Evolutionary conservation across 2,888 invertebrate species (phyloP).

Genomic region (Erpobdella octoculata): DNA sequence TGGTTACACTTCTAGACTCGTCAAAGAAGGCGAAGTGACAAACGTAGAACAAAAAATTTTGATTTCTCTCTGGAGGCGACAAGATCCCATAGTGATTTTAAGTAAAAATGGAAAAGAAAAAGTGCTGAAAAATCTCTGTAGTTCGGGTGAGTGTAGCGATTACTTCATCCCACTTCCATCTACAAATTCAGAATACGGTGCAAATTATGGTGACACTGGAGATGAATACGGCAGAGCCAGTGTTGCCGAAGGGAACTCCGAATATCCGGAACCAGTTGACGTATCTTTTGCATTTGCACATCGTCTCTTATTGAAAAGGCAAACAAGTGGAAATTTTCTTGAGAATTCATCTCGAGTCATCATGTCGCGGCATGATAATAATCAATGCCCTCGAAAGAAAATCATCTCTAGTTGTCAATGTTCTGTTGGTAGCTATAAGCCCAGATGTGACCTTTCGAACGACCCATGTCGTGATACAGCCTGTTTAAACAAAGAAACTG

Average conservation of each 20-base stretch:
- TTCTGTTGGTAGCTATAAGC: neutral
- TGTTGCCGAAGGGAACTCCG: neutral
- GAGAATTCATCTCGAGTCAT: too few species aligned
- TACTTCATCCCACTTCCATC: neutral
- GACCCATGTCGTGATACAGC: neutral
- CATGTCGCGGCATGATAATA: too few species aligned
- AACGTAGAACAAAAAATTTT: neutral
- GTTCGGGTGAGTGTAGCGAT: neutral
- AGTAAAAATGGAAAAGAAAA: neutral
- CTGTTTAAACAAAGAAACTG: neutral
- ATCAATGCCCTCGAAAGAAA: too few species aligned
- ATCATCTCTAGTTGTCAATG: conserved; percentile 15
- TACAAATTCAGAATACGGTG: neutral
- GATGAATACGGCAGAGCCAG: neutral
- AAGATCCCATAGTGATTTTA: neutral
- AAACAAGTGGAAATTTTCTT: too few species aligned
- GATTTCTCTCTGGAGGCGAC: conserved; percentile 3
- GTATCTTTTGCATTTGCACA: too few species aligned
- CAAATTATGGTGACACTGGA: neutral
- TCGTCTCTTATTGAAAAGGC: too few species aligned
- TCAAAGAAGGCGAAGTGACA: neutral
- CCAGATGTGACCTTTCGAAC: neutral
- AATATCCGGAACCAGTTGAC: neutral
- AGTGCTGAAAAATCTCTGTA: neutral
- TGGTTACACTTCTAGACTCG: neutral